phyloP scores from a whole-genome alignment of 2,888 invertebrate genomes.

The Ariolimax columbianus region DNA sequence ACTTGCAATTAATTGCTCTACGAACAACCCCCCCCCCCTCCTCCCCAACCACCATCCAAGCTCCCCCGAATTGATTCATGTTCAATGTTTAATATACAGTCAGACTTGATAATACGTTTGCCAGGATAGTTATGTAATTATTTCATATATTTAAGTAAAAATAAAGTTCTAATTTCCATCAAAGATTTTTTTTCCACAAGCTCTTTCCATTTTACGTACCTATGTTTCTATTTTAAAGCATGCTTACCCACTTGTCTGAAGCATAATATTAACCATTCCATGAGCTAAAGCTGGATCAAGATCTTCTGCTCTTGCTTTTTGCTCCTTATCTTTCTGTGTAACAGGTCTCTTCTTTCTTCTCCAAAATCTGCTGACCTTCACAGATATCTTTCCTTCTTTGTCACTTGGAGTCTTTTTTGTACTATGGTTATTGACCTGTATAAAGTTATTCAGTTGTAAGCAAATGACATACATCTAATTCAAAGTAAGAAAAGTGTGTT shows the following conservation, averaged over 20 bases:
- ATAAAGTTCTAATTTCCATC: too few species aligned
- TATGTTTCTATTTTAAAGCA: neutral
- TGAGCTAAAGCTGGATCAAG: constrained; percentile 51
- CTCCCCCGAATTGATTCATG: too few species aligned
- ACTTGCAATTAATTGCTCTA: too few species aligned
- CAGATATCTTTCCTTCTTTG: neutral
- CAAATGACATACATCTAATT: neutral
- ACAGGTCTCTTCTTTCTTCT: constrained; percentile 10
- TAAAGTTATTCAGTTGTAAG: neutral
- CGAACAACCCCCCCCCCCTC: too few species aligned
- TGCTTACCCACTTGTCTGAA: constrained; percentile 56
- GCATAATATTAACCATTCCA: constrained; percentile 63
- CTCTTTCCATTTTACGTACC: too few species aligned
- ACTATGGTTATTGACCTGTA: neutral
- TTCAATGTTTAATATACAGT: too few species aligned
- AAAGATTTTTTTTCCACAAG: too few species aligned
- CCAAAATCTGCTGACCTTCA: constrained; percentile 27
- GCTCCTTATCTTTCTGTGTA: neutral
- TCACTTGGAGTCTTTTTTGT: neutral
- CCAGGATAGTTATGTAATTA: too few species aligned
- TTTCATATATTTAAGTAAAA: too few species aligned
- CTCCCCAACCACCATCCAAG: too few species aligned
- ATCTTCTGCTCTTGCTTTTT: constrained; percentile 39
- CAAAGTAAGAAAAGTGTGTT: too few species aligned
- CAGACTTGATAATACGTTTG: too few species aligned